A percentile compares a stretch with the other conserved stretches of the same genome.
Evolutionary conservation across 2,113 vertebrate species (phyloP).

Genomic region (Odobenus rosmarus): DNA sequence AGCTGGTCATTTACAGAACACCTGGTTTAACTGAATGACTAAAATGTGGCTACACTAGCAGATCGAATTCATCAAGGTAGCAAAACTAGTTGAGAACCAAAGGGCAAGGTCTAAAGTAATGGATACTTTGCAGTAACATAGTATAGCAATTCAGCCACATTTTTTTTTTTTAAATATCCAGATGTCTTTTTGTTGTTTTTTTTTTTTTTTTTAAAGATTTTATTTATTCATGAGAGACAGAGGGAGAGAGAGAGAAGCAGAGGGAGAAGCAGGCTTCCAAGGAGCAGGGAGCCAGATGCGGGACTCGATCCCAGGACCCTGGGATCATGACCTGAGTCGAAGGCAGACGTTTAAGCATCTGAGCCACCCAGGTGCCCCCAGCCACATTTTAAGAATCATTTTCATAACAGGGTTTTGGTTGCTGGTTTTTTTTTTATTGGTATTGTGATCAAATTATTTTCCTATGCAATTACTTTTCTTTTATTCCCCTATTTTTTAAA

Average conservation of each 20-base stretch:
- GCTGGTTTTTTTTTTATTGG: constrained; percentile 41
- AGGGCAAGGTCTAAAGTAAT: background rate
- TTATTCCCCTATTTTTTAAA: background rate
- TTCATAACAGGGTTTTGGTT: constrained; percentile 15
- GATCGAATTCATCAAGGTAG: background rate
- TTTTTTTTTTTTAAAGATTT: too few species aligned
- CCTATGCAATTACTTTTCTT: background rate
- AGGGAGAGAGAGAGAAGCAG: too few species aligned
- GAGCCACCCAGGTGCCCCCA: background rate
- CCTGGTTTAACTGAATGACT: background rate
- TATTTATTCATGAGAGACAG: too few species aligned
- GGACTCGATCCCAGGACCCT: too few species aligned
- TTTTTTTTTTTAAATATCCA: too few species aligned
- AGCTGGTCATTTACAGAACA: background rate
- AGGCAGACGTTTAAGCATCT: background rate
- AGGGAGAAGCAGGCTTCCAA: too few species aligned
- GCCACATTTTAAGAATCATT: constrained; percentile 53
- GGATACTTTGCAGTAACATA: background rate
- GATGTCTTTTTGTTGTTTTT: too few species aligned
- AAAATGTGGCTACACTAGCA: background rate
- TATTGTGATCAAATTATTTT: constrained; percentile 36
- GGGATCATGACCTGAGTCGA: too few species aligned
- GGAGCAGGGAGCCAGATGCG: too few species aligned
- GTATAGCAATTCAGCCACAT: background rate
- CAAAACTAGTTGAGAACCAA: constrained; percentile 42